Conservation (phyloP, 2,888 invertebrate species). For the Watsonalla cultraria region DNA sequence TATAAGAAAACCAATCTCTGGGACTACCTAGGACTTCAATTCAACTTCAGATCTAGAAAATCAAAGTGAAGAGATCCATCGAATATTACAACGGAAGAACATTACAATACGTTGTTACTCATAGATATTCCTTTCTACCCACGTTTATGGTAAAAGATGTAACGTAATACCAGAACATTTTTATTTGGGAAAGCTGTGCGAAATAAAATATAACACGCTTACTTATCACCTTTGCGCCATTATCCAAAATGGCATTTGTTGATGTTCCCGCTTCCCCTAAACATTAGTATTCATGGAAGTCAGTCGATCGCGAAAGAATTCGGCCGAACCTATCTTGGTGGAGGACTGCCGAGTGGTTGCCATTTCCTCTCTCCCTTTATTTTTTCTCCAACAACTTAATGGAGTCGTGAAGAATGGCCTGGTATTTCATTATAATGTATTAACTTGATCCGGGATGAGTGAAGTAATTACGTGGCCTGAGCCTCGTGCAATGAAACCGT, state of each 20-base stretch:
- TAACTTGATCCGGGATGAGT: conserved; percentile 46
- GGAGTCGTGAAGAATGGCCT: conserved; percentile 66
- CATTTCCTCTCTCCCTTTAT: conserved; percentile 66
- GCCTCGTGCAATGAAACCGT: neutral
- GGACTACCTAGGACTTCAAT: too few relatives aligned
- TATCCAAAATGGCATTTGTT: conserved; percentile 54
- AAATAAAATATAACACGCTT: conserved; percentile 23
- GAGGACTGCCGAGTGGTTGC: conserved; percentile 66
- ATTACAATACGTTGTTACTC: too few relatives aligned
- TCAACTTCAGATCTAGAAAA: too few relatives aligned
- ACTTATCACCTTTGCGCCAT: conserved; percentile 41
- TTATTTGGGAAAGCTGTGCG: neutral
- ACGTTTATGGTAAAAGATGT: neutral
- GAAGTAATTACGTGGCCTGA: conserved; percentile 36
- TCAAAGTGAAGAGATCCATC: too few relatives aligned
- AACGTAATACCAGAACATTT: neutral
- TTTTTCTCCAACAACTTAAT: conserved; percentile 71
- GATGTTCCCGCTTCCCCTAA: conserved; percentile 44
- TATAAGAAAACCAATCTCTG: too few relatives aligned
- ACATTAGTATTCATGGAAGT: conserved; percentile 76
- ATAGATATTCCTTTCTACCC: too few relatives aligned
- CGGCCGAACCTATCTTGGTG: conserved; percentile 63
- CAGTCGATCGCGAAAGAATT: conserved; percentile 74
- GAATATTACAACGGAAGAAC: too few relatives aligned
- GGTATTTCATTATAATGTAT: conserved; percentile 68